Evolutionary conservation across 2,113 vertebrate species (phyloP).

Genomic region (Sarotherodon lohbergeri): DNA sequence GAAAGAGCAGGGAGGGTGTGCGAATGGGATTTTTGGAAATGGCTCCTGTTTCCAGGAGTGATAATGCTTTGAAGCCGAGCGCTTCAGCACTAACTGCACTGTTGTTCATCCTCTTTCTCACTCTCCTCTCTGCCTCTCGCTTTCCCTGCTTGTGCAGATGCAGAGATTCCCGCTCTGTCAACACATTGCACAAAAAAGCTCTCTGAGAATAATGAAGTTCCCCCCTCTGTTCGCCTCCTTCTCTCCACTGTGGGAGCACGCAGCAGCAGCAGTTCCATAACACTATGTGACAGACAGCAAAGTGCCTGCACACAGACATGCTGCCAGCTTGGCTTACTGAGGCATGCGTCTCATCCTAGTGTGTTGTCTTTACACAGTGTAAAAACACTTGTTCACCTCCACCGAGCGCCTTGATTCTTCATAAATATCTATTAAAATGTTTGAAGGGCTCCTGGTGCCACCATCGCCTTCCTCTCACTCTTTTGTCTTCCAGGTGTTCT

Average conservation of each 20-base stretch:
- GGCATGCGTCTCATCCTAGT: neutral
- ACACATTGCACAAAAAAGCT: conserved; percentile 48
- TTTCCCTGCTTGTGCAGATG: conserved; percentile 26
- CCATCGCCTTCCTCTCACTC: neutral
- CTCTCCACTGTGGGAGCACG: conserved; percentile 23
- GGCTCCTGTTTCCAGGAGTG: conserved; percentile 60
- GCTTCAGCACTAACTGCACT: conserved; percentile 53
- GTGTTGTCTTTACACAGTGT: conserved; percentile 4
- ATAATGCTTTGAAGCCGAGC: conserved; percentile 60
- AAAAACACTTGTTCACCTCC: neutral
- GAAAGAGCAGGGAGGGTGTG: neutral
- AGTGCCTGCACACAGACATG: conserved; percentile 24
- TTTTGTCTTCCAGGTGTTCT: conserved; percentile 57
- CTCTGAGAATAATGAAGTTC: conserved; percentile 66
- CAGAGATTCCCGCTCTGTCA: conserved; percentile 48
- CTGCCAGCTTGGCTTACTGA: neutral
- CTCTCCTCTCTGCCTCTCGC: conserved; percentile 11
- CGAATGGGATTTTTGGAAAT: conserved; percentile 60
- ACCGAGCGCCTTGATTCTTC: neutral
- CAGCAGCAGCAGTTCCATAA: conserved; percentile 39
- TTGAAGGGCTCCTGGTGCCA: neutral
- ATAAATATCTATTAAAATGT: neutral
- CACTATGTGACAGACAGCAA: conserved; percentile 40
- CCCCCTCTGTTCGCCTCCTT: neutral
- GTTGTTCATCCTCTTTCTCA: conserved; percentile 25